Conservation (phyloP, 2,797 vertebrate genomes). For the Darevskia mixta region DNA sequence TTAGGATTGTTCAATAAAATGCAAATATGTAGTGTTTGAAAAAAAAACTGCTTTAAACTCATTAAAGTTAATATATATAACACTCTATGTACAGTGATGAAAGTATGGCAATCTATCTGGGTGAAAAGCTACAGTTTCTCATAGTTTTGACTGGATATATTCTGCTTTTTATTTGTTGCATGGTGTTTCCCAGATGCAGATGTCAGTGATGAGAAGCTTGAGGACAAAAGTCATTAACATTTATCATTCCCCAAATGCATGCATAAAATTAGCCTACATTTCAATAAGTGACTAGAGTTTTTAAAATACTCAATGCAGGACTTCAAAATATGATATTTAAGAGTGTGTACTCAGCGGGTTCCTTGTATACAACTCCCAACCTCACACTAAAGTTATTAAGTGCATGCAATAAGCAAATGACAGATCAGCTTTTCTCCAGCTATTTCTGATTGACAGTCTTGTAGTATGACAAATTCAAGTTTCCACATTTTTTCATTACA, state of each 20-base stretch:
- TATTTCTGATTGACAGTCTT: neutral
- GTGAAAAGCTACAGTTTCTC: neutral
- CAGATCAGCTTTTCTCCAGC: neutral
- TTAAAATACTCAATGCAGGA: neutral
- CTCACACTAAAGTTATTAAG: neutral
- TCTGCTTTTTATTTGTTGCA: neutral
- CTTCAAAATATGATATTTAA: constrained; percentile 15
- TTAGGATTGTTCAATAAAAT: neutral
- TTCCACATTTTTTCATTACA: neutral
- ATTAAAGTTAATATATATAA: constrained; percentile 11
- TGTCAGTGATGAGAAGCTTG: neutral
- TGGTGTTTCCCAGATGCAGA: neutral
- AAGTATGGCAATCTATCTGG: neutral
- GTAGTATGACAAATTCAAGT: neutral
- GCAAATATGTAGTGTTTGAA: neutral
- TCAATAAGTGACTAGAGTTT: neutral
- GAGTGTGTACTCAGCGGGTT: neutral
- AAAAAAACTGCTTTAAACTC: constrained; percentile 22
- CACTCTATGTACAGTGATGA: constrained; percentile 22
- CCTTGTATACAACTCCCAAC: neutral
- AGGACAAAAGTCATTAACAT: constrained; percentile 6
- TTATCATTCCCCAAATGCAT: neutral
- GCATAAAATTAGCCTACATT: constrained; percentile 30
- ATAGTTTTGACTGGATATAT: neutral
- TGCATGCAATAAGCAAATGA: neutral